These are phyloP conservation scores for Rhagologus leucostigma DNA, from an alignment of 2,113 vertebrate genomes.

Conservation along the genomic window DNA sequence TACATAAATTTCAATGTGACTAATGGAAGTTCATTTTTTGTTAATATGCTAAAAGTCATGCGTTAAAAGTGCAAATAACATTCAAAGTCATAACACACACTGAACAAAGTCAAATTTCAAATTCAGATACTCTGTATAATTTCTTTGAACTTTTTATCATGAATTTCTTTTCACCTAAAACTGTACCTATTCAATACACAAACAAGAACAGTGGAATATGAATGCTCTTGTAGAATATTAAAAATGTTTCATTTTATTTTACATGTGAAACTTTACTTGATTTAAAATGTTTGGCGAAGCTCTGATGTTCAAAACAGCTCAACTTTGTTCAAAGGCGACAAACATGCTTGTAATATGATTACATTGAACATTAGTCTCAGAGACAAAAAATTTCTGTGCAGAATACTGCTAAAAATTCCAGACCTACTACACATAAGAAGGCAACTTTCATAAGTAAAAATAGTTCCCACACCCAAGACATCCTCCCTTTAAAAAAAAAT, in stretches of 20 bases:
- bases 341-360: background rate
- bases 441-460: background rate
- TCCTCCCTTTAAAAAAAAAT: background rate
- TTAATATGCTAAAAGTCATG: background rate
- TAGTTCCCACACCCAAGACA: background rate
- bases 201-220: background rate
- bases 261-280: background rate
- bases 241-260: background rate
- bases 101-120: background rate
- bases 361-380: background rate
- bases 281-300: background rate
- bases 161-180: background rate
- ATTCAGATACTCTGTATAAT: background rate
- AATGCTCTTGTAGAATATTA: background rate
- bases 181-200: background rate
- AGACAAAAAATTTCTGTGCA: background rate
- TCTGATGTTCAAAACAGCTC: background rate
- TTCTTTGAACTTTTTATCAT: background rate
- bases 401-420: background rate
- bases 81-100: background rate
- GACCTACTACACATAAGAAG: background rate
- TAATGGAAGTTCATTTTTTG: background rate
- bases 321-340: background rate
- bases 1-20: background rate
- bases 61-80: background rate